phyloP scores from a whole-genome alignment of 2,113 vertebrate species.

The Gracilinanus agilis region DNA sequence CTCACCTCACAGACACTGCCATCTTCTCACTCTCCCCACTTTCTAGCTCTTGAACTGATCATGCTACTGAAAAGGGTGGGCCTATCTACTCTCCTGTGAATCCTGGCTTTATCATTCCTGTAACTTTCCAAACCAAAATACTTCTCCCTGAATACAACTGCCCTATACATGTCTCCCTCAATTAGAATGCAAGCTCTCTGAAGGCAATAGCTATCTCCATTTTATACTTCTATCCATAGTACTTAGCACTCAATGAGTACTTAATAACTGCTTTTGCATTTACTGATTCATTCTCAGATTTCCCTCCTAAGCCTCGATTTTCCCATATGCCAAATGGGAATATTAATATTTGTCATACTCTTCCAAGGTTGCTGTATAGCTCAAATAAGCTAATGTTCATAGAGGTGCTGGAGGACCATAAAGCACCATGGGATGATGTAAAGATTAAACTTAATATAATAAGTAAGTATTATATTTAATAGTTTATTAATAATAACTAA shows the following conservation, averaged over 20 bases:
- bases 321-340: background rate
- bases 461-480: too few relatives aligned
- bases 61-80: background rate
- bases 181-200: background rate
- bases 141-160: background rate
- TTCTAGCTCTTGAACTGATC: background rate
- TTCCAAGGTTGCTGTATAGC: background rate
- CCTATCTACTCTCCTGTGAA: background rate
- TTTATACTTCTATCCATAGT: background rate
- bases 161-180: background rate
- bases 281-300: background rate
- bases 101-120: background rate
- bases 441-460: too few relatives aligned
- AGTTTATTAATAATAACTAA: too few relatives aligned
- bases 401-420: background rate
- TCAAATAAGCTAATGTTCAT: background rate
- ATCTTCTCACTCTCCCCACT: background rate
- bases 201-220: background rate
- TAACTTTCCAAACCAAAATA: background rate
- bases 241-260: background rate
- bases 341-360: background rate
- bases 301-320: background rate
- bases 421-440: background rate
- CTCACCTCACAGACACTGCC: background rate
- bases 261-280: background rate